Percentiles rank a stretch among this genome's conserved stretches.
These are phyloP conservation scores for Calosoma granatense DNA, from an alignment of 1,140 invertebrate genomes.

Conservation along the genomic window DNA sequence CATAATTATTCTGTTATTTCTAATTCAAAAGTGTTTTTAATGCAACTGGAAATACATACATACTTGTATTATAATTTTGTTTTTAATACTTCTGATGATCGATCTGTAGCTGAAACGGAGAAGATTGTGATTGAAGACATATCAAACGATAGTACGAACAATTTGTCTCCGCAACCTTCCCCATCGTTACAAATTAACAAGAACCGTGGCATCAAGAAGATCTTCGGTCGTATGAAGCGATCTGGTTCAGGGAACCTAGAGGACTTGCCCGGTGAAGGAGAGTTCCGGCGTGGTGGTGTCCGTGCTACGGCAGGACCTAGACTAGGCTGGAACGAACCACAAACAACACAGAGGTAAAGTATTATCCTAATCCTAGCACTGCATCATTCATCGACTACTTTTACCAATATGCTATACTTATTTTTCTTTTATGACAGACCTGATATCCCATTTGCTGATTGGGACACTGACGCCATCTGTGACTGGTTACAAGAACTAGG, in stretches of 20 bases:
- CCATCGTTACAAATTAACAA: constrained; percentile 46
- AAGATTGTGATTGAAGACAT: constrained; percentile 44
- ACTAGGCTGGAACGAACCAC: constrained; percentile 52
- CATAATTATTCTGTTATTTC: constrained; percentile 9
- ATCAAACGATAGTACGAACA: constrained; percentile 25
- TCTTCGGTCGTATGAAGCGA: constrained; percentile 57
- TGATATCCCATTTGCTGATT: constrained; percentile 57
- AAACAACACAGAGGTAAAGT: constrained; percentile 20
- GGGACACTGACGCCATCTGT: constrained; percentile 74
- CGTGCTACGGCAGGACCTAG: constrained; percentile 67
- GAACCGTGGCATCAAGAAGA: constrained; percentile 47
- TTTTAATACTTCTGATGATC: constrained; percentile 17
- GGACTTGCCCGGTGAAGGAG: constrained; percentile 44
- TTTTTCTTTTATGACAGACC: constrained; percentile 29
- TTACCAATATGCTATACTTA: not conserved
- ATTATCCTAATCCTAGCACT: not conserved
- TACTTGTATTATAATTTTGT: no score
- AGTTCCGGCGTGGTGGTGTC: constrained; percentile 60
- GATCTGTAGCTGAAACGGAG: constrained; percentile 60
- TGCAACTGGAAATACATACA: constrained; percentile 7
- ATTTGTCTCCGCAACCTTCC: constrained; percentile 37
- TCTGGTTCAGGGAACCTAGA: constrained; percentile 64
- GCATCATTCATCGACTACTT: not conserved
- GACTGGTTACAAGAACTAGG: constrained; percentile 84
- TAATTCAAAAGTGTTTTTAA: constrained; percentile 6